These are phyloP conservation scores for Gymnodraco acuticeps DNA, from an alignment of 2,797 vertebrate species.

Conservation along the genomic window DNA sequence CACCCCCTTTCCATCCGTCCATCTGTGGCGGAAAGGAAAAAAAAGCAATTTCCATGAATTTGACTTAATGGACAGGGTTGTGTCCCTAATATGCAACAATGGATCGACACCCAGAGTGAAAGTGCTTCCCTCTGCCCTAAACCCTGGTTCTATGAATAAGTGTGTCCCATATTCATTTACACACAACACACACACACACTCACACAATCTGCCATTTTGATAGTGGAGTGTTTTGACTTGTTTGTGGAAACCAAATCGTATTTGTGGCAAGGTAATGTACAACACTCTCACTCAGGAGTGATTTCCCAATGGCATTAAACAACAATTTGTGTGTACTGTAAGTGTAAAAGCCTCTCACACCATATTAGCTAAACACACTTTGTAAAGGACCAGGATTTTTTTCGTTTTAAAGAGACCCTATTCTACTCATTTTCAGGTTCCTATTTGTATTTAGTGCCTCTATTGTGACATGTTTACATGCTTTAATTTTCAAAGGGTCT, in stretches of 20 bases:
- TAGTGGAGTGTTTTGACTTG: conserved; percentile 49
- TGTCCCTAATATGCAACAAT: conserved; percentile 79
- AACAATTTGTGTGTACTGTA: conserved; percentile 15
- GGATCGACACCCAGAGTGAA: conserved; percentile 63
- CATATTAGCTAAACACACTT: conserved; percentile 24
- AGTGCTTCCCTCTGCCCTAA: conserved; percentile 40
- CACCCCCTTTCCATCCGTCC: neutral
- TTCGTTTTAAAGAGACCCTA: conserved; percentile 3
- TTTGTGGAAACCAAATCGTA: conserved; percentile 59
- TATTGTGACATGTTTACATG: too few species aligned
- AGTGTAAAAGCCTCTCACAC: conserved; percentile 38
- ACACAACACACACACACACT: conserved; percentile 12
- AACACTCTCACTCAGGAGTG: conserved; percentile 40
- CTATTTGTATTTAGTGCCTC: too few species aligned
- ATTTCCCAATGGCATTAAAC: conserved; percentile 56
- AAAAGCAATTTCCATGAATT: conserved; percentile 75
- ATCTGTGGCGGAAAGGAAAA: conserved; percentile 20
- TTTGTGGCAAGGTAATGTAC: conserved; percentile 56
- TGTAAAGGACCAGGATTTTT: neutral
- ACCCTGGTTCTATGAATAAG: conserved; percentile 33
- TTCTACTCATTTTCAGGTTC: too few species aligned
- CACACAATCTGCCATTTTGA: conserved; percentile 15
- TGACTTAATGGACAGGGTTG: conserved; percentile 82
- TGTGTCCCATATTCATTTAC: conserved; percentile 34
- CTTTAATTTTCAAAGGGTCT: too few species aligned